A percentile compares a stretch with the other conserved stretches of the same genome.
Conservation (phyloP, 2,797 vertebrate species). For the Momotus momota region DNA sequence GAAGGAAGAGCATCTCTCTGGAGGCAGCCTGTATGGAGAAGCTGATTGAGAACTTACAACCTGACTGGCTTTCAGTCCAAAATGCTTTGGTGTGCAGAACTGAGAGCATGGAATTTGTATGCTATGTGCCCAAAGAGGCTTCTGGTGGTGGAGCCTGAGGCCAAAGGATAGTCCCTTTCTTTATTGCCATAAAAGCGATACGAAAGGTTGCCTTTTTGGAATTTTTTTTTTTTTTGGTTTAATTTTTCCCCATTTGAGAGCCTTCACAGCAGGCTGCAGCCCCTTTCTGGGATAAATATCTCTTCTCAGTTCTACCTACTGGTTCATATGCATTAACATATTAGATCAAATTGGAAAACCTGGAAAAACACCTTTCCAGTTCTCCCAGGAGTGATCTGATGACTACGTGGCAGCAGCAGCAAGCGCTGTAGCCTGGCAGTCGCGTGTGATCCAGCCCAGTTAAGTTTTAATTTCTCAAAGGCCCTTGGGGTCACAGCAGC, state of each 20-base stretch:
- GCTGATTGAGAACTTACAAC: not conserved
- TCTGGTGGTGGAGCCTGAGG: not conserved
- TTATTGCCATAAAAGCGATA: not conserved
- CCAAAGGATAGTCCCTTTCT: not conserved
- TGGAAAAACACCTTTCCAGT: not conserved
- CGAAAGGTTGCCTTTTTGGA: not conserved
- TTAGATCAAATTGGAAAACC: not conserved
- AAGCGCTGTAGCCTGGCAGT: not conserved
- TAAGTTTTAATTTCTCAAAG: not conserved
- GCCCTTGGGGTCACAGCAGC: not conserved
- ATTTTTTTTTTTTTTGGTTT: not conserved
- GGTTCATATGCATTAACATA: not conserved
- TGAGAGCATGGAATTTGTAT: not conserved
- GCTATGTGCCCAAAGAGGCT: accelerated
- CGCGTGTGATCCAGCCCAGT: not conserved
- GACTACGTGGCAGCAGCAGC: not conserved
- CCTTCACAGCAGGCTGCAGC: not conserved
- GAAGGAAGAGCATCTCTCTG: not conserved
- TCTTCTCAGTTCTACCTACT: not conserved
- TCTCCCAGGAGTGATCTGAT: not conserved
- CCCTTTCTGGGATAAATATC: not conserved
- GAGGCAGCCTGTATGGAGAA: not conserved
- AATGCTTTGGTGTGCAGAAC: not conserved
- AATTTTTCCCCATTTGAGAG: not conserved
- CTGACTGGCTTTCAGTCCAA: not conserved